Evolutionary conservation across 2,113 vertebrate species (phyloP), one percentile per base, ranked within the genome.

Genomic region (Garra rufa): DNA sequence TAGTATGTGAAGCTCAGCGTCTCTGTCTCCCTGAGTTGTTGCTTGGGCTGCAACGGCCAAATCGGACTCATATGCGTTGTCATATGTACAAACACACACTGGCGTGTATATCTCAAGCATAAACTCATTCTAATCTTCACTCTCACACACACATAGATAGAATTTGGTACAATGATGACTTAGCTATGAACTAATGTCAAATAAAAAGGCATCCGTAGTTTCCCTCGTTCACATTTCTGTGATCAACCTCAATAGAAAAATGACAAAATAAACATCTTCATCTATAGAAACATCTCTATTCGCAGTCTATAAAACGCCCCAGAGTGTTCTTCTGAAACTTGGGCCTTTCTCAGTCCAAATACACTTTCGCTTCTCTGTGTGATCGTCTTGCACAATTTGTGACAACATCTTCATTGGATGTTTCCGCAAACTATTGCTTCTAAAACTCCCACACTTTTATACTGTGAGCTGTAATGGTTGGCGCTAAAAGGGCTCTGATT

Each of bases 1-100:
- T 77, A 76, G 34, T 69, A 71, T 50, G 50, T 87, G 83, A 59
- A 82, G 83, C 19, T 87, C 28, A 82, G 79, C 38, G 79, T 26
- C 75, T 38, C 48, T 4, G 28, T 77, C 65, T 87, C 86, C 86
- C 86, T 87, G 86, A 87, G 86, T 78, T 85, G 67, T 19, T 7
- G 73, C 70, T 59, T 61, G 19, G 21, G 48, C 70, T 79, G 26
- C 30, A 55, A 57, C 75, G 41, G 69, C 26, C 21, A 76, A 50
- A 67, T 67, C 70, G 3, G 30, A 76, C 50, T 61, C 43, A 59
- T n/a, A n/a, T 82, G 48, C 65, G 73, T 21, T 46, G 24, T 75
- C 43, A 10, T 57, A 77, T 77, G 34, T 57, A 76, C 50, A 76
- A 76, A 41, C 48, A 57, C 48, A 76, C 28, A 77, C 19, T 76